These are phyloP conservation scores for Acronicta alni DNA, from an alignment of 2,888 invertebrate genomes.

Conservation along the genomic window DNA sequence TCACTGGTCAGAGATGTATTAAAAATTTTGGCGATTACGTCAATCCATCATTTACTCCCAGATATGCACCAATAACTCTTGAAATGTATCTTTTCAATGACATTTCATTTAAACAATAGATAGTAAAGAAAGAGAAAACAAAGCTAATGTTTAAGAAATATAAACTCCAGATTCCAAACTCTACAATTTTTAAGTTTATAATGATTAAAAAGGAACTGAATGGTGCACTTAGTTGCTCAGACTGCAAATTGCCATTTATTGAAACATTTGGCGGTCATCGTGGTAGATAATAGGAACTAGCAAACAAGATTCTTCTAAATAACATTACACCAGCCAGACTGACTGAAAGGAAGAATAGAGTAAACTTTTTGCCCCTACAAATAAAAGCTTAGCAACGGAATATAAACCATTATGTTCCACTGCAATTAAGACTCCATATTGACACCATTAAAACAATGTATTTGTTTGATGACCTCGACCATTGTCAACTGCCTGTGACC, in stretches of 20 bases:
- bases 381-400: neutral
- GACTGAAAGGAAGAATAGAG: neutral
- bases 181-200: no score
- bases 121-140: no score
- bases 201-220: no score
- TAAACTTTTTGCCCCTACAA: neutral
- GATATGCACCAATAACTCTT: constrained; percentile 13
- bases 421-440: constrained; percentile 32
- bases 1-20: constrained; percentile 24
- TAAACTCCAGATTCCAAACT: no score
- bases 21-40: constrained; percentile 13
- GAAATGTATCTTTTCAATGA: neutral
- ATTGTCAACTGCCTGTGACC: constrained; percentile 50
- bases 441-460: constrained; percentile 45
- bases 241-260: no score
- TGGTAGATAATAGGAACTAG: no score
- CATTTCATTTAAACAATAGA: neutral
- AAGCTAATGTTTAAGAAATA: no score
- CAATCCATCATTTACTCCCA: constrained; percentile 13
- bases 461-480: constrained; percentile 32
- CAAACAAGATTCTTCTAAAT: no score
- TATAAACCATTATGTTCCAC: neutral
- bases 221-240: no score
- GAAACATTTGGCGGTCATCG: no score
- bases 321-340: no score